Evolutionary conservation across 2,113 vertebrate species (phyloP).

Genomic region (Paracanthobrama guichenoti): DNA sequence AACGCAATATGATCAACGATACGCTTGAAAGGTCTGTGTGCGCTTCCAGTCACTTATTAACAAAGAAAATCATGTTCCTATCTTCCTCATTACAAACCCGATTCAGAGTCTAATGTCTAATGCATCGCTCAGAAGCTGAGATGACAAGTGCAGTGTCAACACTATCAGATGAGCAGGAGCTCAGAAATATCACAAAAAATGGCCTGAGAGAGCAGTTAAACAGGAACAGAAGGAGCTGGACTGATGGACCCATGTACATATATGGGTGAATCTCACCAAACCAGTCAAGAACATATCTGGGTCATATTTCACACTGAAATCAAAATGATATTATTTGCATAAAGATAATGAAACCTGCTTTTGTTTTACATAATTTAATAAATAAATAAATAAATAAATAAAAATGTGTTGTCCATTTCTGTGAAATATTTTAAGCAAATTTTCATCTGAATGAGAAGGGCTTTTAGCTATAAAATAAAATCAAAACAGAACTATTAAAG

Average conservation of each 20-base stretch:
- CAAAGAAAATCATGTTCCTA: constrained; percentile 37
- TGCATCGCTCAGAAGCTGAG: not conserved
- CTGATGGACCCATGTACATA: not conserved
- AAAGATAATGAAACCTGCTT: not conserved
- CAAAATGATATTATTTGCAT: not conserved
- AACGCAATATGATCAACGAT: constrained; percentile 2
- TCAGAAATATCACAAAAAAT: not conserved
- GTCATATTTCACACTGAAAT: not conserved
- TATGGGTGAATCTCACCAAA: not conserved
- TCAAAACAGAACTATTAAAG: not conserved
- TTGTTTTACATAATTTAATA: not conserved
- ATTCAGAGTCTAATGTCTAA: constrained; percentile 28
- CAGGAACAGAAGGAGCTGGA: not conserved
- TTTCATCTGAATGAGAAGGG: not conserved
- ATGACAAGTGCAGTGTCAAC: constrained; percentile 23
- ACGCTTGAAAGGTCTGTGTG: constrained; percentile 17
- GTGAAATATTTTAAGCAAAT: not conserved
- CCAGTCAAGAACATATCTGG: not conserved
- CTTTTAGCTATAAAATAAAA: not conserved
- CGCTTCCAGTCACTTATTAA: constrained; percentile 44
- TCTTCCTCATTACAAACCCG: not conserved
- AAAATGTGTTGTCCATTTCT: not conserved
- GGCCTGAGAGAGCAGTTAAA: not conserved
- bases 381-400: not conserved
- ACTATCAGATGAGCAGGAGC: not conserved